These are phyloP conservation scores for Tetraneura akinire DNA, from an alignment of 1,140 invertebrate genomes.

Conservation along the genomic window DNA sequence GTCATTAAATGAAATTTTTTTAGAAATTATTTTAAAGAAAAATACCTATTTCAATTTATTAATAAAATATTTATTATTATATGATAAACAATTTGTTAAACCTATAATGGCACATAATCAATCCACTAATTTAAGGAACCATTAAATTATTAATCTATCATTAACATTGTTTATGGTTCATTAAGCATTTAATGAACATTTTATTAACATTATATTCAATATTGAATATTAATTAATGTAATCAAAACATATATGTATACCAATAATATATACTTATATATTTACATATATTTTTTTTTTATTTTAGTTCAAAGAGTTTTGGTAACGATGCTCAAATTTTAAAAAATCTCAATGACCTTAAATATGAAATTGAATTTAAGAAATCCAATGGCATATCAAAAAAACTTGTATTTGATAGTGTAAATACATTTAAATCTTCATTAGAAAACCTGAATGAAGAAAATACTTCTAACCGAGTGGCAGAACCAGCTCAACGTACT, in stretches of 20 bases:
- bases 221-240: no score
- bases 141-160: no score
- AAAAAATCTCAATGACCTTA: constrained; percentile 66
- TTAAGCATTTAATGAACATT: no score
- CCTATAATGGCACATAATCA: no score
- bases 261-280: background rate
- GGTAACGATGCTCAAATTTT: constrained; percentile 75
- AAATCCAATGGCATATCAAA: constrained; percentile 51
- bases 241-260: background rate
- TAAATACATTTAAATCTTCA: constrained; percentile 45
- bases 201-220: no score
- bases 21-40: no score
- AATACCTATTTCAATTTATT: no score
- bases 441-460: constrained; percentile 46
- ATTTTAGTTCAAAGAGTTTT: constrained; percentile 70
- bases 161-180: no score
- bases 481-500: constrained; percentile 62
- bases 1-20: no score
- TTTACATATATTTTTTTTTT: constrained; percentile 49
- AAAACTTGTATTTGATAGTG: constrained; percentile 40
- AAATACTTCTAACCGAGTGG: constrained; percentile 25
- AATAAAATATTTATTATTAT: no score
- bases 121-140: no score
- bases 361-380: constrained; percentile 52
- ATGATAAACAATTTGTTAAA: no score